A percentile compares a stretch with the other conserved stretches of the same genome.
These are phyloP conservation scores for Agrochola lota DNA, from an alignment of 2,888 invertebrate species.

Conservation along the genomic window DNA sequence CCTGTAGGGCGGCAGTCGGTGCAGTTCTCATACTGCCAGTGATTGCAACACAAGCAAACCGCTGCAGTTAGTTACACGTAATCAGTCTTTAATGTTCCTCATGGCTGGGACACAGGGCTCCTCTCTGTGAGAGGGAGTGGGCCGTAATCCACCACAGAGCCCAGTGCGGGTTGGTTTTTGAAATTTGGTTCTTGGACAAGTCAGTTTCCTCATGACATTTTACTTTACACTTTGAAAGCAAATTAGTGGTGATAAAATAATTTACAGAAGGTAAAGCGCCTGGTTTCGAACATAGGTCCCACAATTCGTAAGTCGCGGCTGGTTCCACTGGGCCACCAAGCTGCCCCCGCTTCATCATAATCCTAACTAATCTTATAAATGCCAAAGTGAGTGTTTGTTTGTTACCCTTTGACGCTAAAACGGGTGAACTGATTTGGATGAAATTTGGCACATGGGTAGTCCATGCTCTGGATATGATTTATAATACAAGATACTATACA, in stretches of 20 bases:
- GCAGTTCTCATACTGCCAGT: no score
- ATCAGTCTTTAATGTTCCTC: not conserved
- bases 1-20: no score
- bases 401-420: no score
- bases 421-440: no score
- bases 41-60: no score
- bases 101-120: not conserved
- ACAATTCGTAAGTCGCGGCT: not conserved
- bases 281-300: not conserved
- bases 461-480: no score
- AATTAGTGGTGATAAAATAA: no score
- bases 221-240: not conserved
- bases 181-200: not conserved
- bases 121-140: not conserved
- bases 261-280: no score
- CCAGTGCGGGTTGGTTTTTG: not conserved
- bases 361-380: no score
- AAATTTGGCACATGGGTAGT: no score
- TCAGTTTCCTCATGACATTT: not conserved
- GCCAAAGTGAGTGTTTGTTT: no score
- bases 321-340: not conserved
- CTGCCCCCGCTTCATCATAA: not conserved
- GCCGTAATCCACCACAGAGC: not conserved
- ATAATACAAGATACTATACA: no score
- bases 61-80: not conserved